Base-by-base conservation (phyloP, 1,140 invertebrate species). In the Coenobita brevimanus region DNA sequence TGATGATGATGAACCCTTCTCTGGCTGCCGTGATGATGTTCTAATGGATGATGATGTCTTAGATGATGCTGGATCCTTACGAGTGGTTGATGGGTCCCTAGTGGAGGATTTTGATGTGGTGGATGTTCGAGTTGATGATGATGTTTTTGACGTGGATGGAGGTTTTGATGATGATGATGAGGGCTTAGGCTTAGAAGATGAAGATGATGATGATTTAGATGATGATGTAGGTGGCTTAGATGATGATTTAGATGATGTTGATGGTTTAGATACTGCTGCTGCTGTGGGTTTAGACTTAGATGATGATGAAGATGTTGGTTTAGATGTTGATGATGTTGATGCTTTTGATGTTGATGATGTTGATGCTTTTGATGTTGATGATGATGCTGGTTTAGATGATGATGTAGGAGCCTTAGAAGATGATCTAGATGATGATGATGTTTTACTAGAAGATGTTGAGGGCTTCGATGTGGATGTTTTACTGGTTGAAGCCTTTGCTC, bases 191-290 rank as follows among this genome's bases (percentile, higher is more conserved):
- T 24, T 67, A 30, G 62, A 67, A 17, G 62, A 71, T 27, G 67
- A 33, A 30, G n/a, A 33, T 30, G 62, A 30, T 71, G 67, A 33
- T 30, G n/a, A 33, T 8, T 71, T 27, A 33, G n/a, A 33, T 71
- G 24, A 17, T 30, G 67, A 71, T 71, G 67, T 33, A 30, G 67
- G 4, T 30, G 24, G 24, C 36, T 24, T 24, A 33, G 67, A 33
- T 71, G 69, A 73, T 41, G 69, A 38, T 73, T 30, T 38, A 38
- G 46, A 50, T 4, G 69, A 73, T 73, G 69, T 17, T 73, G 69
- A 1, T 38, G 69, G 15, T 30, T 73, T 73, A 13, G 36, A 17
- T 41, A 21, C 21, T 38, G 67, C 4, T 30, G 69, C 10, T 41
- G 17, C n/a, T n/a, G 69, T 38, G 24, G 36, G 3, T 41, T 73